Evolutionary conservation across 2,888 invertebrate genomes (phyloP), one percentile per base, ranked within the genome.

Genomic region (Patella ulyssiponensis): DNA sequence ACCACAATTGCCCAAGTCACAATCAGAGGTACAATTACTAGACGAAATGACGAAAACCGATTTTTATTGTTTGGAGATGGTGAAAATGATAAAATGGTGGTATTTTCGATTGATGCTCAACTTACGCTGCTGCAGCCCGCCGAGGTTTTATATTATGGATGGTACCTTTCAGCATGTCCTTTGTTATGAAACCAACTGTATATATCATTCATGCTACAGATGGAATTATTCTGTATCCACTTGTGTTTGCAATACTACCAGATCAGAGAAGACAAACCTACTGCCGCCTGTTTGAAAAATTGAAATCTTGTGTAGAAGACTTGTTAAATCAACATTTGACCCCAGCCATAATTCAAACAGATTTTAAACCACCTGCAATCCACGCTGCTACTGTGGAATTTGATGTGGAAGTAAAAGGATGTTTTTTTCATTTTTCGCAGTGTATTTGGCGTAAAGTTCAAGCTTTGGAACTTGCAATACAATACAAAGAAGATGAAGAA

Each of bases 231-330:
- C 56, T 52, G 51, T 76, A 33, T 54, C 58, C 58, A 71, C 71
- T 76, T 4, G 64, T 58, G 20, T 71, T 44, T 20, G 51, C 70
- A 17, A 20, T 76, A 27, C 58, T 71, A n/a, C 71, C 58, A 54
- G 1, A 27, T 27, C 3, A 27, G 2, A 27, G 27, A 27, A 27
- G 27, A 27, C 27, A 27, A 27, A 27, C 54, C 14, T 17, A 56
- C 15, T 27, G 27, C 27, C 27, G 27, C 27, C 27, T 2, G 27
- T 27, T 27, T 27, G 75, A 23, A 75, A 75, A 54, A 20, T 33
- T 44, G 14, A 70, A 33, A n/a, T 15, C 52, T 33, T 23, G 54
- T 75, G 56, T 56, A 75, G 15, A 52, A n/a, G 71, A 27, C 53
- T 75, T 4, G 27, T 70, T 11, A 0, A 20, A 11, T 44, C 44